phyloP scores from a whole-genome alignment of 1,140 invertebrate genomes.

The Myzus persicae region DNA sequence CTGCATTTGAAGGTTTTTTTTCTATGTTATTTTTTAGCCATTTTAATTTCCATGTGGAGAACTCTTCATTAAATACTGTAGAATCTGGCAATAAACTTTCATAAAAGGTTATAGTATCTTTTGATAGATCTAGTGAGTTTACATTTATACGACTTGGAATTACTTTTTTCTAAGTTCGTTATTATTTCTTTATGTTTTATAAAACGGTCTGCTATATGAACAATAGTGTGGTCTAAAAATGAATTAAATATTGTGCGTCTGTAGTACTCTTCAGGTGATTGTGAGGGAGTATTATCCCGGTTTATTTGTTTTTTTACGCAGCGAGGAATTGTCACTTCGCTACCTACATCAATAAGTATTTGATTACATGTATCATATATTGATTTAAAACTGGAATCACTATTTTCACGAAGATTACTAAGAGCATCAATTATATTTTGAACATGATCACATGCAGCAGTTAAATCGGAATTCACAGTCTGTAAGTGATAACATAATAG shows the following conservation, averaged over 20 bases:
- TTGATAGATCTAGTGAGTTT: neutral
- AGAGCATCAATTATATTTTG: slow-evolving; percentile 7
- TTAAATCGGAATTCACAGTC: slow-evolving; percentile 1
- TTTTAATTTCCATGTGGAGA: neutral
- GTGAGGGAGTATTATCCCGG: neutral
- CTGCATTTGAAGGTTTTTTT: neutral
- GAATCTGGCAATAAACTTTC: neutral
- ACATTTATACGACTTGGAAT: neutral
- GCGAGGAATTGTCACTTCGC: neutral
- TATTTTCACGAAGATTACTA: neutral
- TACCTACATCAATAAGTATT: neutral
- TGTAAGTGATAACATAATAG: neutral
- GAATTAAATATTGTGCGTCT: neutral
- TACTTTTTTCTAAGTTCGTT: neutral
- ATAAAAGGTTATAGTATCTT: neutral
- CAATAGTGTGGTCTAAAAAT: neutral
- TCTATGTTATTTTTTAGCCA: neutral
- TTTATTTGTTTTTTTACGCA: neutral
- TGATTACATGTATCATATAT: neutral
- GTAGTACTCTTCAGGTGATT: neutral
- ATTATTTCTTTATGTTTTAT: neutral
- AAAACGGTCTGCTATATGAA: neutral
- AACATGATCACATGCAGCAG: slow-evolving; percentile 12
- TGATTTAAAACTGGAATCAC: neutral
- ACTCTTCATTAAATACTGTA: neutral